Evolutionary conservation across 2,888 invertebrate genomes (phyloP).

Genomic region (Lithophane socia): DNA sequence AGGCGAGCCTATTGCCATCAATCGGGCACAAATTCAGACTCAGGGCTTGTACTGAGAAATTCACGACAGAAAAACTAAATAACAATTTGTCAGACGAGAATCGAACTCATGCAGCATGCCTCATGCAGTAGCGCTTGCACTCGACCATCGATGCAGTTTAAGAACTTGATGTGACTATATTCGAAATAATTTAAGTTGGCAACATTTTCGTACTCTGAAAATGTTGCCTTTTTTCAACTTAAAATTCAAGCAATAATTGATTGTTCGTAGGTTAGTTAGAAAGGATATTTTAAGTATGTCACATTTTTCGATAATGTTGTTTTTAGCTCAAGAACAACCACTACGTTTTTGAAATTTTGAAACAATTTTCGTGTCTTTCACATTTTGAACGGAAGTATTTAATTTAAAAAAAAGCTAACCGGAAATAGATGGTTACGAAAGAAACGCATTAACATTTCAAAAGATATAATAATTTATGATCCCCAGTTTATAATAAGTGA

Average conservation of each 20-base stretch:
- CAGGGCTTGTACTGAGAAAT: no score
- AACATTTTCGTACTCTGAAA: neutral
- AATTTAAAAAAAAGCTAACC: constrained; percentile 9
- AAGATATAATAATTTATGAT: constrained; percentile 39
- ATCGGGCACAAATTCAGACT: no score
- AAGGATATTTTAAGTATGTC: neutral
- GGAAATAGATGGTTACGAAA: constrained; percentile 47
- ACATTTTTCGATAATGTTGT: neutral
- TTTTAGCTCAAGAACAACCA: constrained; percentile 27
- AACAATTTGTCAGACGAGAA: no score
- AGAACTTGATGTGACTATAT: neutral
- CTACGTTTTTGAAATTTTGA: constrained; percentile 2
- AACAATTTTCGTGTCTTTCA: neutral
- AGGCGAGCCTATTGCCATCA: no score
- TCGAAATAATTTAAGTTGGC: neutral
- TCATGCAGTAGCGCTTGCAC: no score
- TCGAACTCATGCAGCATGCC: no score
- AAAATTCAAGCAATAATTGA: neutral
- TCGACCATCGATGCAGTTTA: neutral
- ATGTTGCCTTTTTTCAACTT: neutral
- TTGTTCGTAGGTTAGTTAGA: no score
- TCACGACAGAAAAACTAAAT: no score
- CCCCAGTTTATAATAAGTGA: constrained; percentile 2
- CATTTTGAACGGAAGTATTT: constrained; percentile 40
- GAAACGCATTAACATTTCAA: constrained; percentile 54